Evolutionary conservation across 2,797 vertebrate species (phyloP).

Genomic region (Scolopax rusticola): DNA sequence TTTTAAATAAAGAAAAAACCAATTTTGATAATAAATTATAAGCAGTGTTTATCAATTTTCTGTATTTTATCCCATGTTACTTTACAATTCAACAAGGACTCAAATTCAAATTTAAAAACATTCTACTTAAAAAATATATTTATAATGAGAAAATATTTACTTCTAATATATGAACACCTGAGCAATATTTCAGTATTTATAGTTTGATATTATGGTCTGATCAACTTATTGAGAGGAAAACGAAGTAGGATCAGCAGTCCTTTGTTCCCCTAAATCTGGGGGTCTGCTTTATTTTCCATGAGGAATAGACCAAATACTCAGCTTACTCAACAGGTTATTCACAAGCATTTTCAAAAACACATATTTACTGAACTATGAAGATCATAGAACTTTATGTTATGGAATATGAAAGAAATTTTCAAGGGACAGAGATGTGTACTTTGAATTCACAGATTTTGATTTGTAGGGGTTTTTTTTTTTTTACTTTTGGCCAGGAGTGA

Average conservation of each 20-base stretch:
- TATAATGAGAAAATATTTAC: not conserved
- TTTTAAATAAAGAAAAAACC: not conserved
- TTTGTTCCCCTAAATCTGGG: not conserved
- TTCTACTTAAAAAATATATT: not conserved
- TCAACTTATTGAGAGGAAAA: not conserved
- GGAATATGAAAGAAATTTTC: not conserved
- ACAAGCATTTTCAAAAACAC: fast-evolving
- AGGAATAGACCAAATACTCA: not conserved
- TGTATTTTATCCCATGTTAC: not conserved
- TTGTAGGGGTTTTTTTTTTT: not conserved
- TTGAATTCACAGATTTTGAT: not conserved
- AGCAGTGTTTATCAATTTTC: not conserved
- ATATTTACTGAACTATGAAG: not conserved
- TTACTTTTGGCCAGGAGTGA: not conserved
- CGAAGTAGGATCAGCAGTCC: not conserved
- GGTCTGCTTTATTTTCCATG: not conserved
- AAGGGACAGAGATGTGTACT: not conserved
- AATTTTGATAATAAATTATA: not conserved
- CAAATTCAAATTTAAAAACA: not conserved
- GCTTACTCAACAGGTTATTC: not conserved
- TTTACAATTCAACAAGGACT: not conserved
- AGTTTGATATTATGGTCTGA: not conserved
- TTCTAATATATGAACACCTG: not conserved
- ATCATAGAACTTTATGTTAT: not conserved
- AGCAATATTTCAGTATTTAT: not conserved